Evolutionary conservation across 2,888 invertebrate species (phyloP).

Genomic region (Drosophila suboccidentalis): DNA sequence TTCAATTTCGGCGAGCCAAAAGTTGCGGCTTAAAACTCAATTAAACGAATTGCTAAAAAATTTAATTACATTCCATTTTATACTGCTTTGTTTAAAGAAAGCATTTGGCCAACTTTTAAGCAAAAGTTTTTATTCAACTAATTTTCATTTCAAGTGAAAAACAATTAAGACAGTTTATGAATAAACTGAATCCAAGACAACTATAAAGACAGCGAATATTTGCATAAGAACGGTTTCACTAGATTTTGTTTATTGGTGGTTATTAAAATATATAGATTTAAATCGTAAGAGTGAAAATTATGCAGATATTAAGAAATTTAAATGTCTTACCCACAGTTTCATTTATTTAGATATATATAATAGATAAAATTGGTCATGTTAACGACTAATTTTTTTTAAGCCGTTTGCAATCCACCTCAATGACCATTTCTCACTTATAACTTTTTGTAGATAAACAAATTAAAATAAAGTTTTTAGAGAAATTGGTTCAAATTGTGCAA

Average conservation of each 20-base stretch:
- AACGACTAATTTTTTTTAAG: no score
- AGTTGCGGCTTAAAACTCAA: slow-evolving; percentile 77
- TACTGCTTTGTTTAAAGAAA: slow-evolving; percentile 29
- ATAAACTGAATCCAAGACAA: slow-evolving; percentile 4
- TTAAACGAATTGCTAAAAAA: slow-evolving; percentile 74
- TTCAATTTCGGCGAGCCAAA: slow-evolving; percentile 60
- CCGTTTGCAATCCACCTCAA: no score
- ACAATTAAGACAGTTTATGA: slow-evolving; percentile 47
- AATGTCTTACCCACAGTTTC: no score
- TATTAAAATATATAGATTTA: neutral
- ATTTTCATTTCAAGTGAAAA: slow-evolving; percentile 35
- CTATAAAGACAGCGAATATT: neutral
- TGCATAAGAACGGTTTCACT: neutral
- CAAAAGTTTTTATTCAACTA: slow-evolving; percentile 46
- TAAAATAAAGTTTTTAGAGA: no score
- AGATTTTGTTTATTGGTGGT: neutral
- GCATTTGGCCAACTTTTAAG: slow-evolving; percentile 11
- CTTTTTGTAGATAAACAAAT: no score
- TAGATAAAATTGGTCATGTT: no score
- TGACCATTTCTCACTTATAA: no score
- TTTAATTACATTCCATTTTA: slow-evolving; percentile 69
- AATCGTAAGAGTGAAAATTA: neutral
- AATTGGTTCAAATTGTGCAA: no score
- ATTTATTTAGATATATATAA: no score
- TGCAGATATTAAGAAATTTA: no score